These are phyloP conservation scores for Oscheius sp. DNA, from an alignment of 2,888 invertebrate genomes.

Conservation along the genomic window DNA sequence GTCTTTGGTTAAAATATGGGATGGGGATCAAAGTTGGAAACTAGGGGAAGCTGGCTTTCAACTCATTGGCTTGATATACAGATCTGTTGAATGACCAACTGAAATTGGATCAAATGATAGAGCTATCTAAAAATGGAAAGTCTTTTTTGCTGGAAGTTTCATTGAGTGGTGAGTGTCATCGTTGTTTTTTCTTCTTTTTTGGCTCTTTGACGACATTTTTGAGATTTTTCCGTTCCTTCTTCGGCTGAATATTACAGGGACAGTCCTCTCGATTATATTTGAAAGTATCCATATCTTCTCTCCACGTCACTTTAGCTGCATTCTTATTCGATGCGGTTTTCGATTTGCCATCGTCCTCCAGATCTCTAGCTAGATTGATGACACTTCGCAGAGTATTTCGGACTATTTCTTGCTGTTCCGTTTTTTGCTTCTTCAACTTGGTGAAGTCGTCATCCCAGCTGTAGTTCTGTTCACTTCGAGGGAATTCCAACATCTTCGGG, in stretches of 20 bases:
- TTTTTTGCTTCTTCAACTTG: background rate
- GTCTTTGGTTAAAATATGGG: too few relatives aligned
- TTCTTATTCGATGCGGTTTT: background rate
- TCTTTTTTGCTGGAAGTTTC: too few relatives aligned
- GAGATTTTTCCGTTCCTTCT: background rate
- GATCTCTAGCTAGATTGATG: background rate
- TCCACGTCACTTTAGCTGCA: background rate
- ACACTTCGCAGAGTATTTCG: constrained; percentile 8
- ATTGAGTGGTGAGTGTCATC: too few relatives aligned
- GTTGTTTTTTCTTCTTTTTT: background rate
- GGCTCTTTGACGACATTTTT: background rate
- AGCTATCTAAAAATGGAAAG: too few relatives aligned
- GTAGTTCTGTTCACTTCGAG: background rate
- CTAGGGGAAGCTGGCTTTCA: too few relatives aligned
- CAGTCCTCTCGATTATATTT: constrained; percentile 4
- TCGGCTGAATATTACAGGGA: constrained; percentile 8
- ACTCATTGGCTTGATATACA: too few relatives aligned
- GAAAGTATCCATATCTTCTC: background rate
- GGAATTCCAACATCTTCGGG: constrained; percentile 2
- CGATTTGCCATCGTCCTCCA: background rate
- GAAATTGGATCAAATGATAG: too few relatives aligned
- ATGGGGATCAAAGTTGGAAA: too few relatives aligned
- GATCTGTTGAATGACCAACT: too few relatives aligned
- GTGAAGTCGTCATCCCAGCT: background rate
- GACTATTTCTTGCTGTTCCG: background rate